Evolutionary conservation across 2,888 invertebrate species (phyloP), one percentile per base, ranked within the genome.

Genomic region (Lamellibrachia columna): DNA sequence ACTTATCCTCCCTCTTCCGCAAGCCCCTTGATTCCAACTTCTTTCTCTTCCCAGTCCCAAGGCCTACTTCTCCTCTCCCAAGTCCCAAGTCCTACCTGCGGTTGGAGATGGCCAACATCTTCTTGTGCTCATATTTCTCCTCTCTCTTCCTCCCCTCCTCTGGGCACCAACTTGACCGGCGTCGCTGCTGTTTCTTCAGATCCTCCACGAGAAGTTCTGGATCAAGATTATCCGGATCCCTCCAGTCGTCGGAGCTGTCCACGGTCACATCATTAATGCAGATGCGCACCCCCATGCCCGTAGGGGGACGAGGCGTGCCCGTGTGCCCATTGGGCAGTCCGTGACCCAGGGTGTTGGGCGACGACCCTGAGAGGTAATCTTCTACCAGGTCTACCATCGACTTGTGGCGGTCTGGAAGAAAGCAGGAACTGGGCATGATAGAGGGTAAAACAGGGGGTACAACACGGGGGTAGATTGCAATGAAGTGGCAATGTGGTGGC

Each of bases 211-310:
- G 91, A 8, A 92, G 75, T 22, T 93, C 92, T 7, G 75, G n/a
- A 52, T 91, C 92, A 8, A 53, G 52, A 11, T 40, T 58, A 8
- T 52, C 92, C 3, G 53, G 90, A 40, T 75, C 75, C 22, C 75
- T 15, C 75, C 75, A 93, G 58, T 95, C 94, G 8, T 95, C 94
- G 8, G 94, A 94, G 93, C 95, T 95, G 90, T 95, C 96, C 7
- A 95, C 94, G 2, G 96, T 96, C 90, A 95, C 95, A 90, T 96
- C 96, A 93, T 96, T 96, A 55, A 96, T 95, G 93, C 95, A 95
- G 94, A 96, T 95, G 55, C 94, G 94, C n/a, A 95, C 94, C 91
- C 94, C 94, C 22, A 94, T 92, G 40, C 95, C 95, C 53, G 92
- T 94, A 22, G 53, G 40, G n/a, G 52, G 40, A 15, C 9, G 9